These are phyloP conservation scores for Rallus limicola DNA, from an alignment of 2,113 vertebrate genomes.

Conservation along the genomic window DNA sequence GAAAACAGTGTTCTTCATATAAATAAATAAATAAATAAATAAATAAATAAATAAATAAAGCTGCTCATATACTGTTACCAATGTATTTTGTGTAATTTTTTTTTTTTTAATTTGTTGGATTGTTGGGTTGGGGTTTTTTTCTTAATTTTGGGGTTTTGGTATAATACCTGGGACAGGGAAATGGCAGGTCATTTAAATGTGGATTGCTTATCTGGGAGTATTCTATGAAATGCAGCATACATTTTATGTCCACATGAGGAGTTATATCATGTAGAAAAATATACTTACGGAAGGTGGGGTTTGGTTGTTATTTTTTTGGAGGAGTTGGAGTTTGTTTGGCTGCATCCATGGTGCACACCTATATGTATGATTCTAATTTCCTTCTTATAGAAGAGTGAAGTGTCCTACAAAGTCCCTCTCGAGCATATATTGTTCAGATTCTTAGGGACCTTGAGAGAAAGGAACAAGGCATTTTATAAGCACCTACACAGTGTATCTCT, in stretches of 20 bases:
- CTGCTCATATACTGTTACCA: neutral
- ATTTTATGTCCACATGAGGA: neutral
- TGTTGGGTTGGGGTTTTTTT: neutral
- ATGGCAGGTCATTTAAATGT: neutral
- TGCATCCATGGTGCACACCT: neutral
- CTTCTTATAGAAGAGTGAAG: neutral
- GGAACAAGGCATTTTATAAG: neutral
- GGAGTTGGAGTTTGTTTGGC: neutral
- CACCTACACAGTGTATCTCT: neutral
- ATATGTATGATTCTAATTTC: neutral
- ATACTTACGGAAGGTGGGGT: rapidly evolving
- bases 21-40: neutral
- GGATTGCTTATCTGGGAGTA: neutral
- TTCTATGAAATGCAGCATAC: neutral
- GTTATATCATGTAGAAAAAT: rapidly evolving
- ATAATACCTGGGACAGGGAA: rapidly evolving
- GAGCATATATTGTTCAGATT: neutral
- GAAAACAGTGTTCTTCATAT: neutral
- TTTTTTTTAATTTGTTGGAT: no score
- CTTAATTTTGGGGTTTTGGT: neutral
- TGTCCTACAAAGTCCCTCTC: neutral
- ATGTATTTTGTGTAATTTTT: neutral
- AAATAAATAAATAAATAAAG: rapidly evolving
- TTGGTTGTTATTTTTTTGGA: neutral
- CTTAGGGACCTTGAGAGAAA: neutral